These are phyloP conservation scores for Chironomus tentans DNA, from an alignment of 2,888 invertebrate species.

Conservation along the genomic window DNA sequence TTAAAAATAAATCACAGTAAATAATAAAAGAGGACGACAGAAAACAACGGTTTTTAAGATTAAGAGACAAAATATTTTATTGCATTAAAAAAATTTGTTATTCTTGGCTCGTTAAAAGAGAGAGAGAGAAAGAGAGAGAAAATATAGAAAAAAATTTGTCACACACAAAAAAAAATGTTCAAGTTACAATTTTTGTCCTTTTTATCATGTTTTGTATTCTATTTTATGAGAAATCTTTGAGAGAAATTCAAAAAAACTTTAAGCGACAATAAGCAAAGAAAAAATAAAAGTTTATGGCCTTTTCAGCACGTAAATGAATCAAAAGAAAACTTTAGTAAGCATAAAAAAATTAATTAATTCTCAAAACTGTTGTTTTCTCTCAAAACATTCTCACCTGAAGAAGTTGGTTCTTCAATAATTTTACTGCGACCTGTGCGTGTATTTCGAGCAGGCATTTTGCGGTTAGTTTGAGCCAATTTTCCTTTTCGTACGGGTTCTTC, in stretches of 20 bases:
- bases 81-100: neutral
- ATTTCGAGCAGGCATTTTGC: neutral
- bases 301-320: neutral
- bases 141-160: neutral
- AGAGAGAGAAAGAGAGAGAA: too few relatives aligned
- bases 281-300: neutral
- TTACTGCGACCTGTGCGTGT: conserved; percentile 16
- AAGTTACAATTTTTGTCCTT: neutral
- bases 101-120: neutral
- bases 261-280: neutral
- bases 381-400: conserved; percentile 23
- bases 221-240: neutral
- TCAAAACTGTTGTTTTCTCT: conserved; percentile 27
- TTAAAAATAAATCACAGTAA: neutral
- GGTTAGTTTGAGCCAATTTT: conserved; percentile 28
- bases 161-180: neutral
- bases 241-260: neutral
- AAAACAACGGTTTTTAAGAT: conserved; percentile 20
- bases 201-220: neutral
- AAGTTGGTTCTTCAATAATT: conserved; percentile 29
- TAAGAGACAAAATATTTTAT: neutral
- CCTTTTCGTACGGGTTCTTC: conserved; percentile 28
- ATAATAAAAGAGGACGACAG: neutral
- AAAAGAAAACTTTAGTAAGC: neutral
- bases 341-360: neutral